These are phyloP conservation scores for Amblyopsis rosae DNA, from an alignment of 2,113 vertebrate species.

Conservation along the genomic window DNA sequence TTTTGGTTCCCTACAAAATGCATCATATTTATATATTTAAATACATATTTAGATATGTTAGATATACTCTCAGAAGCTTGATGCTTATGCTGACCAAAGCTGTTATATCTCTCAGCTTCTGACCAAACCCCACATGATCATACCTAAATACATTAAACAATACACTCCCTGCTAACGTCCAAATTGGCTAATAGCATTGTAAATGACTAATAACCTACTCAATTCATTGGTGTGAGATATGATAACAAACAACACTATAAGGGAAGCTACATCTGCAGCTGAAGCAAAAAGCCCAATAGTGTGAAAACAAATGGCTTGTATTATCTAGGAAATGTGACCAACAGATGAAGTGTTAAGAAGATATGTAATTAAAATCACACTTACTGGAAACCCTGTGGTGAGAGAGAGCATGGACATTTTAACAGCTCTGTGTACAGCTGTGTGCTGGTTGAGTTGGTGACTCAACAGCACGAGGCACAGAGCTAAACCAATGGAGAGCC, in stretches of 20 bases:
- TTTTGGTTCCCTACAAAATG: no score
- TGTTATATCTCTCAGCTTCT: no score
- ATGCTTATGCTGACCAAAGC: no score
- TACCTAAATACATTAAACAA: no score
- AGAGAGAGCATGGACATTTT: slow-evolving; percentile 4
- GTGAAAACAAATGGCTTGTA: no score
- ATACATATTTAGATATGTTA: no score
- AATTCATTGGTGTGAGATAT: slow-evolving; percentile 3
- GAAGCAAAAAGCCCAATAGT: neutral
- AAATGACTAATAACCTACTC: slow-evolving; percentile 37
- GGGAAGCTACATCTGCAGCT: slow-evolving; percentile 12
- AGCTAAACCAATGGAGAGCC: slow-evolving; percentile 25
- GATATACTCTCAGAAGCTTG: no score
- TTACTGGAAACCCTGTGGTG: neutral
- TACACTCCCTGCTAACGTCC: neutral
- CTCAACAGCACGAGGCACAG: slow-evolving; percentile 27
- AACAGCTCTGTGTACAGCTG: slow-evolving; percentile 14
- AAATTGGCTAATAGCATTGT: slow-evolving; percentile 49
- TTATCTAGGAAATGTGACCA: no score
- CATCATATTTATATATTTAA: no score
- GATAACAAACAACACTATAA: slow-evolving; percentile 23
- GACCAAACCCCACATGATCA: no score
- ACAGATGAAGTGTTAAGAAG: slow-evolving; percentile 8
- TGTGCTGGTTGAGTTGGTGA: neutral
- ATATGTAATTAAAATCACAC: slow-evolving; percentile 27